Percentiles rank a stretch among this genome's conserved stretches.
Conservation (phyloP, 2,797 vertebrate species). For the Cirrhinus molitorella region DNA sequence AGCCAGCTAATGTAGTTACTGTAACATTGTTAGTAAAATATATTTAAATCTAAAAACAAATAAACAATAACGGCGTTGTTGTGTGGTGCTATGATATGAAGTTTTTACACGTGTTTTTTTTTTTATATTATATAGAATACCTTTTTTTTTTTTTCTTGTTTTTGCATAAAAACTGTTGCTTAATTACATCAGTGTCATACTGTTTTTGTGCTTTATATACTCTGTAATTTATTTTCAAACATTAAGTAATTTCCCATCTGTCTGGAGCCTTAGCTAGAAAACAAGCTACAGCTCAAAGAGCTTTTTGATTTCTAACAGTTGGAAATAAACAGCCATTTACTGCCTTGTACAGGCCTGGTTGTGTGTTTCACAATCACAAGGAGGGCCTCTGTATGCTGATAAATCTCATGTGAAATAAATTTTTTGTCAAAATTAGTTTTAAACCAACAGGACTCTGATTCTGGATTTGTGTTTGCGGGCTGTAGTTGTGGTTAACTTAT, state of each 20-base stretch:
- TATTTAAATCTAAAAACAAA: no score
- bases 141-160: no score
- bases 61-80: no score
- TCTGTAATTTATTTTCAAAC: neutral
- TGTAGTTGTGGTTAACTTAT: neutral
- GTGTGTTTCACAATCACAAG: conserved; percentile 1
- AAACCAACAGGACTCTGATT: neutral
- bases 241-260: neutral
- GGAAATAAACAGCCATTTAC: conserved; percentile 21
- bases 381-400: neutral
- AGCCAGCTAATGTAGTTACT: no score
- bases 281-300: neutral
- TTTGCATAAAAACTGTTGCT: neutral
- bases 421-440: neutral
- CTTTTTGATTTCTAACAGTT: conserved; percentile 2
- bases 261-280: neutral
- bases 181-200: neutral
- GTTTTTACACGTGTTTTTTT: no score
- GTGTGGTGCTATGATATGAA: no score
- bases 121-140: no score
- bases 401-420: neutral
- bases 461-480: neutral
- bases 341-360: neutral
- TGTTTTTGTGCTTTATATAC: neutral
- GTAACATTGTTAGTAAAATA: no score